These are phyloP conservation scores for Sternotherus odoratus DNA, from an alignment of 2,797 vertebrate species.

Conservation along the genomic window DNA sequence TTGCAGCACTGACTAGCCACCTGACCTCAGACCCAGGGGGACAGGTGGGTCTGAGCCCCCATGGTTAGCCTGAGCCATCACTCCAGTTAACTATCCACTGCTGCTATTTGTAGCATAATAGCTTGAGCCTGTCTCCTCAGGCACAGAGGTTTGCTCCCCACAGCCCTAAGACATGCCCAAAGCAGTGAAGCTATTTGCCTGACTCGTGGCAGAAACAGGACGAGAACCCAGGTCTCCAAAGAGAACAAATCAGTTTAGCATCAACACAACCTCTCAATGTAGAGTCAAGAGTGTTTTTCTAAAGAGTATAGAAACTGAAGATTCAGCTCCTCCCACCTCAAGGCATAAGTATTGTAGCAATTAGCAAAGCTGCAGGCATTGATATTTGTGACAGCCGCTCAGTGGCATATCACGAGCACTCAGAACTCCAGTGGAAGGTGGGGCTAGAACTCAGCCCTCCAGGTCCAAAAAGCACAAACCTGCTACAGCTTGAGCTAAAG, in stretches of 20 bases:
- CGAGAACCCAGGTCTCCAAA: background rate
- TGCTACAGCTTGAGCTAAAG: background rate
- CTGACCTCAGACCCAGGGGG: background rate
- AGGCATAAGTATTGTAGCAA: background rate
- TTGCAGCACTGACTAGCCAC: background rate
- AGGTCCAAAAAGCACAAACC: background rate
- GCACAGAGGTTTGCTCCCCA: background rate
- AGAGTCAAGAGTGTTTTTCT: background rate
- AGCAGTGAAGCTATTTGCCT: background rate
- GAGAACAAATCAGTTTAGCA: background rate
- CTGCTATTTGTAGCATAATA: background rate
- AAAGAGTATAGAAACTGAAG: background rate
- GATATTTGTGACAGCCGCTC: background rate
- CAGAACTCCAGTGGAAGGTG: background rate
- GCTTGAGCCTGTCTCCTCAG: background rate
- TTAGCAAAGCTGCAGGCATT: background rate
- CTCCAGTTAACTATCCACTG: background rate
- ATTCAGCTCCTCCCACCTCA: background rate
- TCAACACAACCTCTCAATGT: background rate
- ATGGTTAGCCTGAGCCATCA: background rate
- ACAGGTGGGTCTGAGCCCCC: background rate
- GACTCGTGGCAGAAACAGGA: background rate
- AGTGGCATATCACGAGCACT: rapidly evolving
- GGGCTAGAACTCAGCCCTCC: background rate
- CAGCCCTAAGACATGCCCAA: background rate